Conservation (phyloP, 2,888 invertebrate species). For the Diadegma fenestrale region DNA sequence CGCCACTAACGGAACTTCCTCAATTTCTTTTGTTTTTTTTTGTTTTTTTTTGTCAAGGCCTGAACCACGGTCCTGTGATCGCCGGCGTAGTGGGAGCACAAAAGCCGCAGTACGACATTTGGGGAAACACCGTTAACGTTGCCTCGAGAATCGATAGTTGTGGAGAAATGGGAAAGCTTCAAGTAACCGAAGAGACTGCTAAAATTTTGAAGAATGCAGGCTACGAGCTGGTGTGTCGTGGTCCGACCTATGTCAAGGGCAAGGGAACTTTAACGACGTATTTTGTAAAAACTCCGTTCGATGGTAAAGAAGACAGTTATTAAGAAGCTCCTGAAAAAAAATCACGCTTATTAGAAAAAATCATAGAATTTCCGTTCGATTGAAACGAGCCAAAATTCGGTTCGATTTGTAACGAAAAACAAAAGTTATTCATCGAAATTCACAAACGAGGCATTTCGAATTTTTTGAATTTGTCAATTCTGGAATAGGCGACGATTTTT, state of each 20-base stretch:
- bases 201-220: conserved; percentile 94
- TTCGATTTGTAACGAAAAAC: neutral
- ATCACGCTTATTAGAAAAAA: neutral
- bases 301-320: conserved; percentile 85
- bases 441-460: neutral
- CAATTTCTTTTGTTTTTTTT: too few species aligned
- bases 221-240: conserved; percentile 95
- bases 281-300: conserved; percentile 94
- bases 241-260: conserved; percentile 97
- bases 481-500: neutral
- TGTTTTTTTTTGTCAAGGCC: conserved; percentile 87
- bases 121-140: conserved; percentile 99
- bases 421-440: neutral
- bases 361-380: neutral
- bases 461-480: neutral
- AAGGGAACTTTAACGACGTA: conserved; percentile 96
- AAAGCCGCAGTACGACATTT: conserved; percentile 99
- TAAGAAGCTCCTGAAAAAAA: conserved; percentile 38
- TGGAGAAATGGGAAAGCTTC: conserved; percentile 94
- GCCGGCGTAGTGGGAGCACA: conserved; percentile 99
- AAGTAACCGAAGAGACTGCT: conserved; percentile 94
- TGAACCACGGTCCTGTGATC: conserved; percentile 96
- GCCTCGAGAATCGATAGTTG: conserved; percentile 99
- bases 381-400: neutral
- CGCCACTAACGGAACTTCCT: too few species aligned